Conservation (phyloP, 2,797 vertebrate species). For the Poecilia velifera region DNA sequence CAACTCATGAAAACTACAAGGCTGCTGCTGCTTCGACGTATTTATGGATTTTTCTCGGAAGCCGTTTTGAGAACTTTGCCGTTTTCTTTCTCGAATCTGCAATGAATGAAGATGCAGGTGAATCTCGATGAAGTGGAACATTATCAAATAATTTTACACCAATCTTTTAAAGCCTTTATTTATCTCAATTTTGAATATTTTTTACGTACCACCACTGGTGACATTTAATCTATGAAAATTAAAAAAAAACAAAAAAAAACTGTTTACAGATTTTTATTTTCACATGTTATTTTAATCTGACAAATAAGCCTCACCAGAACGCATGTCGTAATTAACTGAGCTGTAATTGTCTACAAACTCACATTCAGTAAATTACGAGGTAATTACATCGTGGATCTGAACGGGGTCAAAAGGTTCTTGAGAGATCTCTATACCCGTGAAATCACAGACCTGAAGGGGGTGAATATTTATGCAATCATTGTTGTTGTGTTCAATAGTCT, state of each 20-base stretch:
- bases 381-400: not conserved
- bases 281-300: not conserved
- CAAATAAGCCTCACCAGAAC: not conserved
- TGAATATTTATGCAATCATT: not conserved
- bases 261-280: not conserved
- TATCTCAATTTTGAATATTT: not conserved
- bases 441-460: not conserved
- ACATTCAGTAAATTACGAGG: not conserved
- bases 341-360: not conserved
- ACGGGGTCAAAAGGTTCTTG: not conserved
- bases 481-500: not conserved
- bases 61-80: not conserved
- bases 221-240: not conserved
- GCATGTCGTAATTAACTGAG: not conserved
- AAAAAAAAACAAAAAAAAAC: not conserved
- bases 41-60: not conserved
- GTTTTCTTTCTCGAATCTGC: not conserved
- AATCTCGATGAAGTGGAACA: not conserved
- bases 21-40: not conserved
- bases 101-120: not conserved
- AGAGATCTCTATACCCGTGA: not conserved
- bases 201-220: not conserved
- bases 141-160: not conserved
- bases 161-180: not conserved
- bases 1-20: not conserved